Percentiles rank a stretch among this genome's conserved stretches.
Evolutionary conservation across 2,113 vertebrate species (phyloP).

Genomic region (Phyllopteryx taeniolatus): DNA sequence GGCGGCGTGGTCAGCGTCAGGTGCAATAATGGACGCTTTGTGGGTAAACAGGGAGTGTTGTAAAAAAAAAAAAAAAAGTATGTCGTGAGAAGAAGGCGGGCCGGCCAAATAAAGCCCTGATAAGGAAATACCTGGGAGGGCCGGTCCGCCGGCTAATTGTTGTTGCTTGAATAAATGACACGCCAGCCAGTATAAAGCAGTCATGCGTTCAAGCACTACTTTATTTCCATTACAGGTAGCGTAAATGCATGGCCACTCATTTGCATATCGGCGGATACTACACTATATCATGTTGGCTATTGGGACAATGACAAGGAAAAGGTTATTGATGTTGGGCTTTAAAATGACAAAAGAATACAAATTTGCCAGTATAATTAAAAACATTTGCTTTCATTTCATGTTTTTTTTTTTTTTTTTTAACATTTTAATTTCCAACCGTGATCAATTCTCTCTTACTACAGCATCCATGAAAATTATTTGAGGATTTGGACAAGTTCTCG

Average conservation of each 20-base stretch:
- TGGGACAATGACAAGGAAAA: too few relatives aligned
- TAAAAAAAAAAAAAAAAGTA: constrained; percentile 1
- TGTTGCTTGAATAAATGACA: constrained; percentile 40
- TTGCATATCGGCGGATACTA: too few relatives aligned
- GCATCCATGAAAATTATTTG: too few relatives aligned
- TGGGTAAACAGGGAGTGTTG: constrained; percentile 68
- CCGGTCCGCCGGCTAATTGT: constrained; percentile 25
- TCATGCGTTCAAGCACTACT: not conserved
- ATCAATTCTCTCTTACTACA: too few relatives aligned
- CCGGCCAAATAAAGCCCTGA: constrained; percentile 65
- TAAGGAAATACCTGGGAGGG: constrained; percentile 62
- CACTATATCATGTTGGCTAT: too few relatives aligned
- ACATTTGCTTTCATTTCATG: too few relatives aligned
- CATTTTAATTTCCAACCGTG: too few relatives aligned
- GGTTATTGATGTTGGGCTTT: too few relatives aligned
- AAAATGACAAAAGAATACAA: too few relatives aligned
- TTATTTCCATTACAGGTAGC: not conserved
- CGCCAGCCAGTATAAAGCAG: not conserved
- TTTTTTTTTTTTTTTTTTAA: too few relatives aligned
- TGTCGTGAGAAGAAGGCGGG: constrained; percentile 48
- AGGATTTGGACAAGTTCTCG: too few relatives aligned
- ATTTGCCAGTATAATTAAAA: too few relatives aligned
- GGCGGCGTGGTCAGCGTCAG: constrained; percentile 53
- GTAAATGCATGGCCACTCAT: not conserved
- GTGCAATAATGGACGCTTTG: constrained; percentile 54